Evolutionary conservation across 2,797 vertebrate genomes (phyloP), one percentile per base, ranked within the genome.

Genomic region (Anabacerthia variegaticeps): DNA sequence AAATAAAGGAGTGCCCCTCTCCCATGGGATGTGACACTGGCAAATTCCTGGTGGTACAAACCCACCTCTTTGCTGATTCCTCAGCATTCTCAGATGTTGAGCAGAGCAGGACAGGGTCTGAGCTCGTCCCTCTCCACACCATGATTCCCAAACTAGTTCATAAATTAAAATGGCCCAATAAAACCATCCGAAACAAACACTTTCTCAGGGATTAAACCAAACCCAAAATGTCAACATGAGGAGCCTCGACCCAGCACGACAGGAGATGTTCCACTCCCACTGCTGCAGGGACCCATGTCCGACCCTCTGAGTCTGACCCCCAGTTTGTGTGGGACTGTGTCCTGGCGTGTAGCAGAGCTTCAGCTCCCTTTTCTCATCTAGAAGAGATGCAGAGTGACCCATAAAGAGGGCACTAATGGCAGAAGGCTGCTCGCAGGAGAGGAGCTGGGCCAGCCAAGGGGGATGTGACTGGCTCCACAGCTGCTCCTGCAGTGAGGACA

Each of bases 221-320:
- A 24, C 17, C 21, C 66, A 32, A 58, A 77, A 58, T 5, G 21
- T 39, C 72, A 63, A 7, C 9, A 7, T 2, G 46, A 54, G 12
- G 46, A 80, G 52, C 68, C 0, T 2, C 9, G 49, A 56, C 32
- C 37, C 21, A 19, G 16, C n/a, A 24, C 3, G 7, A 14, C 17
- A 2, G 8, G 23, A 78, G 78, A 26, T 12, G 66, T 30, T 49
- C 54, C 62, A 7, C 21, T 43, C 16, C 41, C 1, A 2, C 48
- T 12, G 3, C 41, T 3, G 2, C 81, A 26, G 32, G 36, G 3
- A 14, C 4, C 56, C 17, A 0, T 0, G 1, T 7, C 37, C 1
- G 12, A 51, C 4, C 51, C 77, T 2, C 21, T 0, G 0, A 10
- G 26, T 3, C 48, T 26, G 28, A 28, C 32, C 68, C 67, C 15